Evolutionary conservation across 2,888 invertebrate species (phyloP), one percentile per base, ranked within the genome.

Genomic region (Hybos culiciformis): DNA sequence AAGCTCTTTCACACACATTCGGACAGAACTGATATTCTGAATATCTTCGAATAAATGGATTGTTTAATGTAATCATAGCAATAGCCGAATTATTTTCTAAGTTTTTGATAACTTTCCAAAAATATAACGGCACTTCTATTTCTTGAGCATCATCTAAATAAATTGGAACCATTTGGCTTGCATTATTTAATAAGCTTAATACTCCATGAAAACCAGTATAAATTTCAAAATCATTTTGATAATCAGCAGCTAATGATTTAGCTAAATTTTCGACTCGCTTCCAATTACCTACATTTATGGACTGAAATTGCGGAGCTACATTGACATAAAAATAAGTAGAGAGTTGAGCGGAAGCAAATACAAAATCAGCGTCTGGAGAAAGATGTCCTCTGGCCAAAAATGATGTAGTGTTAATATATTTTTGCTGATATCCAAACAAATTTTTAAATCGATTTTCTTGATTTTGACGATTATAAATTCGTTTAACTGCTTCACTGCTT

Each of bases 261-360:
- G 67, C 58, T 29, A 61, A 55, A 31, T 56, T 54, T 56, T 73
- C 72, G 1, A 72, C 53, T n/a, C 57, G 55, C 41, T 62, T 54
- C 72, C 73, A 73, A 52, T 72, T 72, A 23, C 70, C 71, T 14
- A 56, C 63, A 50, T 72, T 73, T 32, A 72, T 61, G 8, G 51
- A 52, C 53, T 68, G 68, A 69, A 70, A 74, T 51, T 72, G 70
- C 0, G 72, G 72, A 12, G 62, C 64, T 2, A 58, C 62, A 50
- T 73, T 74, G 23, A 69, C 56, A 55, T 68, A 73, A 52, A 64
- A 73, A 52, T 70, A 73, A 3, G 71, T 71, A 2, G 68, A 57
- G 43, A 62, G 61, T 51, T 72, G 70, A 49, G 66, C 64, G 41
- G 66, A 60, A 6, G 62, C 60, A 46, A 67, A 63, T 33, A 70